A percentile compares a stretch with the other conserved stretches of the same genome.
These are phyloP conservation scores for Ochropleura leucogaster DNA, from an alignment of 2,888 invertebrate genomes.

Conservation along the genomic window DNA sequence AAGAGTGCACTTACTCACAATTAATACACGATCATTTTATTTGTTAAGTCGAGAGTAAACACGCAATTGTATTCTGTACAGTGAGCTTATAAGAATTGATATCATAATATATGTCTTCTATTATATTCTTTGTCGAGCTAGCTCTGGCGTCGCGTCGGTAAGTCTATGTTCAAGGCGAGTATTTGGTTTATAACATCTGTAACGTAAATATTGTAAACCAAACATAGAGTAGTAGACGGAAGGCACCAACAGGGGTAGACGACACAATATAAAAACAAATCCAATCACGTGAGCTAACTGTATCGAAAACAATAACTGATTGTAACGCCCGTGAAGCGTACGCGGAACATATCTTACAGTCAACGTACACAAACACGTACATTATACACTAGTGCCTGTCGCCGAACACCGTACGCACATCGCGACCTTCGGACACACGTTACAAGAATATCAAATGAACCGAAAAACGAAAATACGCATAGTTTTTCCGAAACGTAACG, in stretches of 20 bases:
- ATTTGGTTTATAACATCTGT: neutral
- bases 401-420: constrained; percentile 40
- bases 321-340: constrained; percentile 54
- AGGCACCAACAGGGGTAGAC: constrained; percentile 29
- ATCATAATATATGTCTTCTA: too few relatives aligned
- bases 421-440: constrained; percentile 66
- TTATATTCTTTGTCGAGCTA: neutral
- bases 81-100: neutral
- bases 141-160: neutral
- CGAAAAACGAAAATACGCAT: constrained; percentile 66
- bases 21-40: neutral
- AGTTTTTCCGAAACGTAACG: constrained; percentile 58
- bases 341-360: constrained; percentile 44
- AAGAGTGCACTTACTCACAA: neutral
- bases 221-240: neutral
- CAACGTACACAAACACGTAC: constrained; percentile 26
- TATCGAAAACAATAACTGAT: constrained; percentile 44
- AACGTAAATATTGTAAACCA: neutral
- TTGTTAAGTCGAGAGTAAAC: neutral
- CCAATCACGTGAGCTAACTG: constrained; percentile 51
- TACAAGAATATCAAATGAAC: constrained; percentile 65
- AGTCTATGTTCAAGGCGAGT: neutral
- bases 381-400: constrained; percentile 42
- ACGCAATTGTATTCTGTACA: neutral
- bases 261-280: constrained; percentile 46